Evolutionary conservation across 30 jellyfish, hydroid and myxozoan species (phyloP), one percentile per base, ranked within the genome.

Genomic region (Cassiopea xamachana): DNA sequence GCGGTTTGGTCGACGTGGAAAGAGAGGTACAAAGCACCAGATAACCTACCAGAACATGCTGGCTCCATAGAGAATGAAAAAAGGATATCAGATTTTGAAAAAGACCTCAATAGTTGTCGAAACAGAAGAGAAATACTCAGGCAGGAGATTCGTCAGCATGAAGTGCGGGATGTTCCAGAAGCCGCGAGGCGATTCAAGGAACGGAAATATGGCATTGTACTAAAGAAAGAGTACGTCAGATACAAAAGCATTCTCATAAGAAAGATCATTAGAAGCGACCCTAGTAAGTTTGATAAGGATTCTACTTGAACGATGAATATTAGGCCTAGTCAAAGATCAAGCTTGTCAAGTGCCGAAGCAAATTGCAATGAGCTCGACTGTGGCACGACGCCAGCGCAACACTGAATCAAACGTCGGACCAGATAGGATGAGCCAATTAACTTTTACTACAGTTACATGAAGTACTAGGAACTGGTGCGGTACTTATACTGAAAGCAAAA

Each of bases 1-100:
- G 80, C 55, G 51, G 27, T 71, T 1, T 71, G 80, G 80, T 71
- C 80, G 58, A 19, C 80, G 58, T 71, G 80, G 80, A 71, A 71
- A 2, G 80, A 71, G n/a, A 55, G 55, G 1, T 71, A 71, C 16
- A 71, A 55, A 39, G n/a, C 80, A 27, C 80, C 80, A 71, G 80
- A 71, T 6, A 71, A 71, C 39, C 50, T 51, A 2, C 80, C 80
- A 19, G 27, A 71, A 71, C 80, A 71, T 39, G 80, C 80, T 16
- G 80, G 80, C 12, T 71, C 80, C 7, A 71, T 71, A 1, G 80
- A 71, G 15, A 71, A 71, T 15, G 80, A 71, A 55, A 71, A 19
- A 43, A 71, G 50, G 55, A 71, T 71, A 51, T 1, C n/a, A 19
- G 80, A 71, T 15, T 71, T 71, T 27, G 80, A 71, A 15, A 27